Conservation (phyloP, 2,888 invertebrate species). For the Heteropelma amictum region DNA sequence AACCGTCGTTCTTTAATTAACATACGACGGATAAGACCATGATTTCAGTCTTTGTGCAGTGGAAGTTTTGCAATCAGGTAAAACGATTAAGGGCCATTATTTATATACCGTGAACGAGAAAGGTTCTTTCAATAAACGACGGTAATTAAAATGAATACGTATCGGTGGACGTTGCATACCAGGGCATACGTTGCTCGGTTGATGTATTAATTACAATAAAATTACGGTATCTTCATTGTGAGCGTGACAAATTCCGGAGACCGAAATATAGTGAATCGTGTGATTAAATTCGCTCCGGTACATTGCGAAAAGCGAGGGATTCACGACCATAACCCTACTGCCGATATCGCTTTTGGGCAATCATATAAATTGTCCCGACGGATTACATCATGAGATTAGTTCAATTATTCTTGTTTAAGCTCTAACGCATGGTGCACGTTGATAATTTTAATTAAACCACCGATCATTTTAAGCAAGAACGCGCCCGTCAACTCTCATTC, state of each 20-base stretch:
- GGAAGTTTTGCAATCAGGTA: too few species aligned
- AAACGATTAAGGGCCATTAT: too few species aligned
- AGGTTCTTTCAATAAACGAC: not conserved
- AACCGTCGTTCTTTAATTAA: too few species aligned
- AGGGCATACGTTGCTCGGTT: constrained; percentile 1
- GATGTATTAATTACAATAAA: constrained; percentile 24
- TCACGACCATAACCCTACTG: constrained; percentile 24
- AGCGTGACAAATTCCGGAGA: not conserved
- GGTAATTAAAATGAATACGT: constrained; percentile 14
- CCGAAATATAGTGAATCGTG: constrained; percentile 25
- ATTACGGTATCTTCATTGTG: not conserved
- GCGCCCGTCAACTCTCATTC: constrained; percentile 41
- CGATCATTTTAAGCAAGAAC: constrained; percentile 50
- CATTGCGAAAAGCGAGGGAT: constrained; percentile 2
- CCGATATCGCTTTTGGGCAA: constrained; percentile 11
- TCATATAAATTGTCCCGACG: constrained; percentile 26
- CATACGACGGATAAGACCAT: too few species aligned
- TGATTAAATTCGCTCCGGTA: not conserved
- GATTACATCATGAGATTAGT: constrained; percentile 50
- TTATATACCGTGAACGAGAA: not conserved
- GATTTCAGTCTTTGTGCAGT: too few species aligned
- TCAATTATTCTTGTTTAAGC: constrained; percentile 39
- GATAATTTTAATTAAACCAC: constrained; percentile 58
- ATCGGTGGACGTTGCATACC: not conserved
- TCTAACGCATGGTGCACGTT: constrained; percentile 40